Evolutionary conservation across 2,888 invertebrate genomes (phyloP), one percentile per base, ranked within the genome.

Genomic region (Calliphora vomitoria): DNA sequence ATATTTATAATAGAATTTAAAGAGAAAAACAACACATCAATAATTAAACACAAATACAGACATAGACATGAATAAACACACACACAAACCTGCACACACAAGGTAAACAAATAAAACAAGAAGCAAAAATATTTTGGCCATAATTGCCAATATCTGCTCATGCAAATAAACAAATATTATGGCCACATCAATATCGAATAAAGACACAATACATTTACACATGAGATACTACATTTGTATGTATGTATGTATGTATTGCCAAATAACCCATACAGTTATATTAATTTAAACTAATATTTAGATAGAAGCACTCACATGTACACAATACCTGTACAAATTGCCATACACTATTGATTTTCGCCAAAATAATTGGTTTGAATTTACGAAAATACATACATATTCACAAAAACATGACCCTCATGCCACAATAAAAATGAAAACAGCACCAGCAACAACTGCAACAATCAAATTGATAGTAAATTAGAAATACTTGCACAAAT

Each of bases 131-230:
- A 55, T 44, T 53, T 68, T 44, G n/a, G 18, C 44, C 13, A 64
- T 55, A 81, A 66, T 81, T 81, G 55, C 4, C 41, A 81, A 81
- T 55, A 81, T 74, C 41, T 72, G 64, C 4, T 74, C 41, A 35
- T 13, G 31, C 35, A 72, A 64, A 74, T 81, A 66, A 81, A 64
- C 38, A 64, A 81, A 64, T 64, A 72, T 20, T 64, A 64, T 53
- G 38, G 41, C 25, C 50, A 64, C 41, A 62, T 50, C 25, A 53
- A 58, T 38, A 38, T 35, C 3, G 31, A 38, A 69, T 31, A 44
- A 3, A 58, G 4, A 25, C n/a, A 38, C 20, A 62, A 41, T 6
- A n/a, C 20, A 47, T 3, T 18, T 10, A 41, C 5, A 60, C 60
- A 60, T 31, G 31, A 13, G 2, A 47, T 44, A 11, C 44, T 44